Base-by-base conservation (phyloP, 2,888 invertebrate genomes). In the Neoaliturus tenellus region DNA sequence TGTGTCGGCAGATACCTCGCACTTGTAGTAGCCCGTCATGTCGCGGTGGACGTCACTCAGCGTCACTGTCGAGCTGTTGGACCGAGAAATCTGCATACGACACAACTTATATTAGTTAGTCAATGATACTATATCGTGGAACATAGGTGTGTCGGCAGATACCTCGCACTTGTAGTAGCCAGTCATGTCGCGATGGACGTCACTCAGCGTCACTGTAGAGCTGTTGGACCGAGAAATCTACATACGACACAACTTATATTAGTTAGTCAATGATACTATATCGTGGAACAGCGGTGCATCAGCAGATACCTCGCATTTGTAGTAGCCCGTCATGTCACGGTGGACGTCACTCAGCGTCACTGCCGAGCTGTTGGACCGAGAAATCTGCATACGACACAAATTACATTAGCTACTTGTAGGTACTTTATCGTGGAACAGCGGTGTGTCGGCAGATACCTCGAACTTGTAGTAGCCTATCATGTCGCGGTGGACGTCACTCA, bases 91-190 rank as follows among this genome's bases (percentile, higher is more conserved):
- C 92, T 92, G 90, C 25, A 58, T n/a, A n/a, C n/a, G 8, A 6
- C 5, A 8, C 39, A 39, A 12, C 39, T 39, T 5, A 8, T 5
- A 39, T 39, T 5, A 5, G 39, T 5, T 39, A 39, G 12, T 8
- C 39, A 39, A 39, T 39, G 5, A 8, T 39, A 39, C n/a, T 39
- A 39, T 12, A 12, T 5, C 12, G 90, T 95, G 95, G 89, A 95
- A 95, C 75, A 93, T 91, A 0, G 95, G 95, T 0, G 93, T 93
- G 87, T 95, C 95, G 0, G 94, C 95, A 0, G 95, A 94, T 82
- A 95, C 95, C 89, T 95, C 95, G 89, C 95, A 95, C 90, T 94
- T 94, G 91, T 94, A 95, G 86, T 91, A 90, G 1, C 95, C 95
- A 84, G 94, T 93, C 86, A 94, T 92, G 14, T 93, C 92, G 71